These are phyloP conservation scores for Darevskia nairensis DNA, from an alignment of 2,797 vertebrate genomes.

Conservation along the genomic window DNA sequence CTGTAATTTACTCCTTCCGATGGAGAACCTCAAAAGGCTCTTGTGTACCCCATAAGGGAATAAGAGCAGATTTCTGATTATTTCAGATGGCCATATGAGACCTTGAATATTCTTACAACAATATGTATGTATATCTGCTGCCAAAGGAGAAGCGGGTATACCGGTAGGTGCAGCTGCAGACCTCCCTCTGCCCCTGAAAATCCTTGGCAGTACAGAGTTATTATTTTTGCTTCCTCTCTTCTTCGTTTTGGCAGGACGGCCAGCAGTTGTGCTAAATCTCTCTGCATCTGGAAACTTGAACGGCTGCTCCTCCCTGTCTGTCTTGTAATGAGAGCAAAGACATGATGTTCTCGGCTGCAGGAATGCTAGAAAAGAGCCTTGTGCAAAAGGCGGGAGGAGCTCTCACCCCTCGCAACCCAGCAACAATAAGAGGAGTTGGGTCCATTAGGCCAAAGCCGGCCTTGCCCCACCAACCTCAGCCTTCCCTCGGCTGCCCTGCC, in stretches of 20 bases:
- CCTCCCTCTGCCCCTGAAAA: not conserved
- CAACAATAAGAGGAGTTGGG: too few species aligned
- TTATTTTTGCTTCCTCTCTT: not conserved
- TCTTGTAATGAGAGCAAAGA: constrained; percentile 21
- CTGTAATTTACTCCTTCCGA: too few species aligned
- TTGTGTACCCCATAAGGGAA: too few species aligned
- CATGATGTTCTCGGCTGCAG: constrained; percentile 30
- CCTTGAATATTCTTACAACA: too few species aligned
- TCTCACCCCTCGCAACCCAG: not conserved
- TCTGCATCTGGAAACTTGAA: constrained; percentile 27
- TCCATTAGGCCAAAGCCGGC: too few species aligned
- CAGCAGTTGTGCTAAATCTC: constrained; percentile 8
- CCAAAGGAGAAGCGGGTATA: constrained; percentile 1
- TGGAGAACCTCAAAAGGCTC: too few species aligned
- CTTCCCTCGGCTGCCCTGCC: too few species aligned
- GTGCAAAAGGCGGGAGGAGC: not conserved
- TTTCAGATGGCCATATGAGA: too few species aligned
- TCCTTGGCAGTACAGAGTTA: not conserved
- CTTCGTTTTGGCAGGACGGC: not conserved
- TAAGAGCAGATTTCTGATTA: too few species aligned
- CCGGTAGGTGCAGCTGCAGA: not conserved
- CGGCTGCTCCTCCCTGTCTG: constrained; percentile 10
- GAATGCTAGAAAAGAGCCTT: constrained; percentile 15
- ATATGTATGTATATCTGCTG: not conserved
- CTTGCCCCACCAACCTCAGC: too few species aligned